Evolutionary conservation across 2,113 vertebrate genomes (phyloP), one percentile per base, ranked within the genome.

Genomic region (Vidua macroura): DNA sequence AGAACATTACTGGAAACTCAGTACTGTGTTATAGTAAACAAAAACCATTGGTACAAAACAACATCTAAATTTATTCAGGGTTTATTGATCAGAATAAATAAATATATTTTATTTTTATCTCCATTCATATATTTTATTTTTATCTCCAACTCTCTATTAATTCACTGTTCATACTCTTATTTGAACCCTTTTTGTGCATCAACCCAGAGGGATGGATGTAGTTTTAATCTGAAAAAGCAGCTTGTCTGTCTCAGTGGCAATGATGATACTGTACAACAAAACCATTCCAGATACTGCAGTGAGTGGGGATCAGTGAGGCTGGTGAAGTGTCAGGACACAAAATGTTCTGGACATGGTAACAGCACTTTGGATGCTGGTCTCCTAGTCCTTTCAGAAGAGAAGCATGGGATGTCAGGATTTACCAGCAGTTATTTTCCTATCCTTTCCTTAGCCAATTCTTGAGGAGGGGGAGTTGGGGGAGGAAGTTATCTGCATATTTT

Each of bases 381-480:
- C 14, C 35, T 30, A 5, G 23, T 59, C 5, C 5, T 84, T 66
- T 81, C 51, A 62, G 31, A 73, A 77, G 37, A 77, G 31, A 83
- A 70, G 5, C 2, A 4, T 27, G 13, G 25, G 43, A 83, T 73
- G 11, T 3, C 17, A 37, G 22, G 14, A 72, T 69, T 83, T 64
- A 10, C 23, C 59, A 74, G 24, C 15, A 63, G 3, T 52, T 51
- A 30, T 49, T 81, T 58, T 30, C 13, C 10, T 24, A 17, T n/a
- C 15, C 25, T 77, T 69, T 67, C 31, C 14, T 67, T 69, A 81
- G 35, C 2, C 12, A 58, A 9, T 20, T 64, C 5, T 13, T n/a
- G 19, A 12, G 48, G 48, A 7, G 8, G 8, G 3, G 27, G 33
- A 11, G 21, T 3, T 3, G 16, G 2, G 3, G 30, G 8, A 22